These are phyloP conservation scores for Spisula solida DNA, from an alignment of 2,888 invertebrate genomes.

Conservation along the genomic window DNA sequence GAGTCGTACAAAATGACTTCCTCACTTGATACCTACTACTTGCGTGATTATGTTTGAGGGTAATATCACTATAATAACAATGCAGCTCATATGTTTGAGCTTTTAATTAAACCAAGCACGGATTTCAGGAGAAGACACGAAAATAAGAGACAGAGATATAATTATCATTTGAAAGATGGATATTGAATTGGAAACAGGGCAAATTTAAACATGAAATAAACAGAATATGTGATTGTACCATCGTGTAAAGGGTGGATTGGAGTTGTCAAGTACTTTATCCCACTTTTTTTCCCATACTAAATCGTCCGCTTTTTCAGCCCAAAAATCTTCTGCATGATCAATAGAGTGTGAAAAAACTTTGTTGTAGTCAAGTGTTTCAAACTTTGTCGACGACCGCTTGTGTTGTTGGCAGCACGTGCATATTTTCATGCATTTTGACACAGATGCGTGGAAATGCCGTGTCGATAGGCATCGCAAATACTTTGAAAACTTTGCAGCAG, in stretches of 20 bases:
- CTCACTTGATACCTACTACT: no score
- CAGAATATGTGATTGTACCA: conserved; percentile 90
- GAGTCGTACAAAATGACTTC: no score
- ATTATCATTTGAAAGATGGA: no score
- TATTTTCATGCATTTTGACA: conserved; percentile 44
- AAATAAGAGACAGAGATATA: no score
- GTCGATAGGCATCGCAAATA: conserved; percentile 38
- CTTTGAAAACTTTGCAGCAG: conserved; percentile 40
- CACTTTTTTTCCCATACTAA: conserved; percentile 95
- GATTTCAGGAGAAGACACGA: no score
- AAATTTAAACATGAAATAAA: neutral
- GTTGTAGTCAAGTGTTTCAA: conserved; percentile 72
- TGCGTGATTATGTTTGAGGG: no score
- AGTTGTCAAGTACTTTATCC: conserved; percentile 94
- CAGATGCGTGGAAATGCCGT: conserved; percentile 62
- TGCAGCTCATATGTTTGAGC: no score
- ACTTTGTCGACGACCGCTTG: conserved; percentile 20
- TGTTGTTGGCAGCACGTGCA: conserved; percentile 64
- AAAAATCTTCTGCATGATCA: conserved; percentile 92
- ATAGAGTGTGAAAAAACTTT: conserved; percentile 78
- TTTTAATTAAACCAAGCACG: no score
- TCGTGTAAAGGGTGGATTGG: conserved; percentile 95
- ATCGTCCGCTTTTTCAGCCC: conserved; percentile 93
- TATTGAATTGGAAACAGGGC: neutral
- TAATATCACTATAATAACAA: no score